These are phyloP conservation scores for Drosophila fuyamai DNA, from an alignment of 1,140 invertebrate genomes.

Conservation along the genomic window DNA sequence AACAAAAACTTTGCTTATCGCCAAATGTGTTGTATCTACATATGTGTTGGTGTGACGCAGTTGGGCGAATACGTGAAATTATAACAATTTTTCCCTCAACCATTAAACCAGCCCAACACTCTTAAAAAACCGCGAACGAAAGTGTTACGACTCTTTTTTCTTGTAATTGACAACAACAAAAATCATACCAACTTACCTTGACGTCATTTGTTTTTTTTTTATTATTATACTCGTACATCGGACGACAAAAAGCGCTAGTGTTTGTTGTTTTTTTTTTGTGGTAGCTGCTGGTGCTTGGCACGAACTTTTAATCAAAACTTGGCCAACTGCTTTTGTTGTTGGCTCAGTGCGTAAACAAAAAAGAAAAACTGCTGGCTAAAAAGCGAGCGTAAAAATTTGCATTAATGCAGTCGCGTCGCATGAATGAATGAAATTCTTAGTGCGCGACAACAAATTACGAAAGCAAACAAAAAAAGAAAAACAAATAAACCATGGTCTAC, in stretches of 20 bases:
- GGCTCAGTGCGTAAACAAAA: constrained; percentile 64
- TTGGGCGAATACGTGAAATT: constrained; percentile 63
- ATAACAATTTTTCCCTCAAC: constrained; percentile 47
- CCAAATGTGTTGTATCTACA: constrained; percentile 63
- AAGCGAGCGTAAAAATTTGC: constrained; percentile 72
- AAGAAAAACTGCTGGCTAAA: constrained; percentile 32
- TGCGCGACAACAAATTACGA: constrained; percentile 61
- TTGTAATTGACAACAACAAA: constrained; percentile 67
- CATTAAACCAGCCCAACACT: constrained; percentile 17
- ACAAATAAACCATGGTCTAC: constrained; percentile 70
- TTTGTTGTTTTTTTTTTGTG: constrained; percentile 38
- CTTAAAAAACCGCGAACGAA: constrained; percentile 52
- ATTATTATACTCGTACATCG: constrained; percentile 19
- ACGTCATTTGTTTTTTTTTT: constrained; percentile 72
- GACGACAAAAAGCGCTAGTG: constrained; percentile 62
- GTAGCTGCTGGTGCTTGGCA: constrained; percentile 76
- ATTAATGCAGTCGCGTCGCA: constrained; percentile 63
- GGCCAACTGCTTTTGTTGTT: constrained; percentile 30
- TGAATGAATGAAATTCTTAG: constrained; percentile 73
- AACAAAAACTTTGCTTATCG: constrained; percentile 70
- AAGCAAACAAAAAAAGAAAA: constrained; percentile 62
- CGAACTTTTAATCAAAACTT: constrained; percentile 70
- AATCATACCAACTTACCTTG: constrained; percentile 68
- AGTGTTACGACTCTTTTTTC: constrained; percentile 61
- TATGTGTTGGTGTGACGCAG: constrained; percentile 45